Evolutionary conservation across 2,113 vertebrate genomes (phyloP), one percentile per base, ranked within the genome.

Genomic region (Xiphophorus couchianus): DNA sequence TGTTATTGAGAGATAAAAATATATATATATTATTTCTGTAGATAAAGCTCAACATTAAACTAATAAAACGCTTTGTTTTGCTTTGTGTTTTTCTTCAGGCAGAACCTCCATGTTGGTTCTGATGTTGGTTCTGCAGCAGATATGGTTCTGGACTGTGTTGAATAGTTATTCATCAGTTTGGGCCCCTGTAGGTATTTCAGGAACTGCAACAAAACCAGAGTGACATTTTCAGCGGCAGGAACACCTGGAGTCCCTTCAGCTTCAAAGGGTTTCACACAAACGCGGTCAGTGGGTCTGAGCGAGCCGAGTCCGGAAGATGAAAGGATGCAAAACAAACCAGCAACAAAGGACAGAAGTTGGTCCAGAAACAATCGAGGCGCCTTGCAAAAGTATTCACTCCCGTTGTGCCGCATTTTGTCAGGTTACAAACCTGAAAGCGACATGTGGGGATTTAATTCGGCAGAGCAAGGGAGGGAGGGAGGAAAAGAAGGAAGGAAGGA

Each of bases 211-310:
- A 44, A 66, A 66, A 31, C 63, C 74, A 39, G 2, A 31, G 62
- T 77, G 71, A 86, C 73, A 58, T 81, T 63, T 69, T 62, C 25
- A 25, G 51, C 71, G 62, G 66, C 61, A n/a, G 39, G 9, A 75
- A 87, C 90, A 93, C 91, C 91, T 93, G 91, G 76, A 77, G 31
- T 88, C 86, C 78, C 74, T 65, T 91, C 73, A 85, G 80, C 77
- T 89, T 92, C 90, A 93, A 93, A 92, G 87, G 87, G 19, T 79
- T 73, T 54, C 1, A 74, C 84, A 88, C 88, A 85, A 80, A 87
- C 17, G 54, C 78, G 69, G 62, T 22, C 54, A 54, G 66, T 51
- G 78, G n/a, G 48, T 82, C 30, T 28, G 75, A 78, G 75, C 77
- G 37, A 77, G 63, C 78, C 19, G 71, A 51, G 69, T 54, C 31